Percentiles rank a stretch among this genome's conserved stretches.
Conservation (phyloP, 2,113 vertebrate species). For the Cebus imitator region DNA sequence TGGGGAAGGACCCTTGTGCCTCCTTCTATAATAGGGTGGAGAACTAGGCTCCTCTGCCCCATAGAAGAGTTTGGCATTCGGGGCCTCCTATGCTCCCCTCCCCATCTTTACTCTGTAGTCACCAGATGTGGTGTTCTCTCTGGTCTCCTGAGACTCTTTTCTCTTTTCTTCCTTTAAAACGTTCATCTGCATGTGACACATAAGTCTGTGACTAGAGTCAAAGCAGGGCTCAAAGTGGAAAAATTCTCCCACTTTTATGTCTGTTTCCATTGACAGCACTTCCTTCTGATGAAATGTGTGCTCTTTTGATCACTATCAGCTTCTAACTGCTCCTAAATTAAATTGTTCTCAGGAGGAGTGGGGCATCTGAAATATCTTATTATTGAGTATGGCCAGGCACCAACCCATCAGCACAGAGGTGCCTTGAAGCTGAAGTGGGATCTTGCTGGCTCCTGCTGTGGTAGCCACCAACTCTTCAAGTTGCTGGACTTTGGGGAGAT, state of each 20-base stretch:
- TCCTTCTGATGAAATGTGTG: not conserved
- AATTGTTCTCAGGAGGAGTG: not conserved
- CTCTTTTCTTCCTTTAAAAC: not conserved
- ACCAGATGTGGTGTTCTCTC: not conserved
- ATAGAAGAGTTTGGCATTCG: not conserved
- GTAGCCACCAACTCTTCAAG: not conserved
- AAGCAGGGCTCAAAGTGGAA: not conserved
- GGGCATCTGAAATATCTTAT: not conserved
- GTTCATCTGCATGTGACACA: not conserved
- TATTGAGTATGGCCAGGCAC: not conserved
- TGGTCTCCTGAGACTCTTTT: not conserved
- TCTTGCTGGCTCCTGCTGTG: not conserved
- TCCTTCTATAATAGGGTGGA: not conserved
- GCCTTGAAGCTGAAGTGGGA: not conserved
- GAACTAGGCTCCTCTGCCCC: not conserved
- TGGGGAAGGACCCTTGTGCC: not conserved
- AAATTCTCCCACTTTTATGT: not conserved
- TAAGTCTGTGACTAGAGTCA: not conserved
- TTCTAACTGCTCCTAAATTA: not conserved
- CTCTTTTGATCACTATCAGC: not conserved
- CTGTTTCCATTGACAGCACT: not conserved
- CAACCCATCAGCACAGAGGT: too few species aligned
- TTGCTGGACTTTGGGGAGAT: not conserved
- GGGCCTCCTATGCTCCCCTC: not conserved
- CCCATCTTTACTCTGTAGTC: not conserved